Base-by-base conservation (phyloP, 2,113 vertebrate species). In the Hipposideros armiger region DNA sequence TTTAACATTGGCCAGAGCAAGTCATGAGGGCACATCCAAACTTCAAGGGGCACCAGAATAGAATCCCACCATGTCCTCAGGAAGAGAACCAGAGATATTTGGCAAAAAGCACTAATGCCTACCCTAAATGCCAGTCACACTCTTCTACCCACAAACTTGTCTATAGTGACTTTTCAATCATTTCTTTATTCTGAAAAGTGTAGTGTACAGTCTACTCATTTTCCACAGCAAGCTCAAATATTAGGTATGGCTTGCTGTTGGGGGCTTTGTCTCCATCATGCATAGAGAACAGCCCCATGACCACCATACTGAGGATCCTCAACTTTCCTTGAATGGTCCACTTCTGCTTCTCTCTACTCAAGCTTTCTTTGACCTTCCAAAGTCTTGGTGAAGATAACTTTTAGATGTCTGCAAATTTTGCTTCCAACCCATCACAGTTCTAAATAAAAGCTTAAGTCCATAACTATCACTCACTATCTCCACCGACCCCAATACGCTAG, bases 291-390 rank as follows among this genome's bases (percentile, higher is more conserved):
- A 32, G 19, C 19, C 2, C 7, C 24, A 14, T 66, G 8, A 66
- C 3, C 19, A 66, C 2, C 1, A 7, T 9, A 0, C 4, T 52
- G 15, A 42, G 16, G 11, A 30, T 47, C 13, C 9, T 60, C 40
- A 40, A 1, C 20, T 10, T 67, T 69, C 20, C 4, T 40, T 60
- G 9, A 14, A 7, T 62, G 30, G 20, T 16, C 20, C 11, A 6
- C 20, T 54, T 95, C n/a, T 70, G 3, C 26, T 72, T 58, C 10
- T 77, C 9, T 32, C 14, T 22, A 8, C 8, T 47, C 7, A 82
- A 62, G 6, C 1, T 81, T 73, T 90, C 4, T 60, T 86, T 32
- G 14, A 1, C 8, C 20, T 2, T 36, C 10, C 4, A 42, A 72
- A 80, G 2, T 50, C 11, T 26, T 19, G 17, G 7, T 7, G 11